These are phyloP conservation scores for Wasmannia auropunctata DNA, from an alignment of 1,140 invertebrate genomes.

Conservation along the genomic window DNA sequence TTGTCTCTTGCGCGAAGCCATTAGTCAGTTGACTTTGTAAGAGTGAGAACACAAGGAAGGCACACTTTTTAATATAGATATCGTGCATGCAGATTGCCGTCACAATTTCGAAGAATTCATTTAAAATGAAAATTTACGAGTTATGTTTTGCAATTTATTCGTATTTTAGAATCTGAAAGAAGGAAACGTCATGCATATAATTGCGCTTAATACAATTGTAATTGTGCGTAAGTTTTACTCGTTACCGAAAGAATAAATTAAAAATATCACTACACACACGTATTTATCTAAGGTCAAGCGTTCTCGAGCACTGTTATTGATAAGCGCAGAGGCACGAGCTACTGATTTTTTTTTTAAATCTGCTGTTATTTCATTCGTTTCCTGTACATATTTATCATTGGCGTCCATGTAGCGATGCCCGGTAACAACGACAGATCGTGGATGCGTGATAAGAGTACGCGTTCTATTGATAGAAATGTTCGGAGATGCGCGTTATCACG, in stretches of 20 bases:
- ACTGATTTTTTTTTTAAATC: background rate
- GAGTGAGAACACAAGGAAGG: background rate
- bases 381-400: background rate
- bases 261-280: background rate
- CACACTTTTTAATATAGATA: background rate
- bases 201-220: background rate
- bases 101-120: background rate
- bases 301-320: background rate
- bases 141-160: background rate
- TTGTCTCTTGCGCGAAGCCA: background rate
- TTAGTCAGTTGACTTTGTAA: background rate
- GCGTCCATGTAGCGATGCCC: background rate
- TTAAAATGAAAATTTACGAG: background rate
- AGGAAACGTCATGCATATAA: background rate
- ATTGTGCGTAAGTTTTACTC: background rate
- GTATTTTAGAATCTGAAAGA: background rate
- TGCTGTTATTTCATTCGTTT: background rate
- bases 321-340: background rate
- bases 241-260: background rate
- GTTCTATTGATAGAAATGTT: background rate
- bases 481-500: background rate
- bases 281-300: constrained; percentile 1
- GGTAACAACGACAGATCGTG: background rate
- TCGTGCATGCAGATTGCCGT: background rate
- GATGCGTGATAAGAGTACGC: background rate